A percentile compares a stretch with the other conserved stretches of the same genome.
phyloP scores from a whole-genome alignment of 2,113 vertebrate species.

The Macrotis lagotis region DNA sequence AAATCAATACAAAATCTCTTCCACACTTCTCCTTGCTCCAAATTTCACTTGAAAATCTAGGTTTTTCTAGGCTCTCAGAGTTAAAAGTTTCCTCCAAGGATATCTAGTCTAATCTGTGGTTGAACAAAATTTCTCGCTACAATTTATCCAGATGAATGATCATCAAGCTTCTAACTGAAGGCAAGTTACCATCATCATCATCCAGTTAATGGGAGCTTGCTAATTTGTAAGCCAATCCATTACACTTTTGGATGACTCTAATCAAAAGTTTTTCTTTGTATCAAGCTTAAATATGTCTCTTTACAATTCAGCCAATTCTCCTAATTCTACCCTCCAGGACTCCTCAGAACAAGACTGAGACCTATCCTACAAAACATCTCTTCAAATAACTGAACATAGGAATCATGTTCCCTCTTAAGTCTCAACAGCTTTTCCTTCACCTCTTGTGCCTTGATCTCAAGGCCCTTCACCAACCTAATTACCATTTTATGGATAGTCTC shows the following conservation, averaged over 20 bases:
- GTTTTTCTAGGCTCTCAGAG: not conserved
- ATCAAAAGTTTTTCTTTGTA: not conserved
- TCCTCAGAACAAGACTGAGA: not conserved
- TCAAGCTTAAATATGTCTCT: not conserved
- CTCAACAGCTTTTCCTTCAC: not conserved
- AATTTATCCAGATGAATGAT: not conserved
- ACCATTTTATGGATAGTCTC: not conserved
- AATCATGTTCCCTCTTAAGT: not conserved
- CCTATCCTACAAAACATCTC: not conserved
- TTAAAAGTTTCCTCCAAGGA: not conserved
- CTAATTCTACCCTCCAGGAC: not conserved
- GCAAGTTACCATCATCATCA: not conserved
- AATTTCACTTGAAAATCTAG: not conserved
- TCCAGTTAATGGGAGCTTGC: not conserved
- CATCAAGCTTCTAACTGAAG: not conserved
- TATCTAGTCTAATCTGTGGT: not conserved
- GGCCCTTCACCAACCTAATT: not conserved
- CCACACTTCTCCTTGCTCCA: not conserved
- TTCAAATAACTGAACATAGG: not conserved
- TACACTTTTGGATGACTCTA: not conserved
- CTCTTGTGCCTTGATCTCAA: not conserved
- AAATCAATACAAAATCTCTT: not conserved
- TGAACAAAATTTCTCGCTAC: not conserved
- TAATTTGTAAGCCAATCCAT: not conserved
- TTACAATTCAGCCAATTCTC: not conserved